Evolutionary conservation across 2,113 vertebrate genomes (phyloP).

Genomic region (Raja brachyura): DNA sequence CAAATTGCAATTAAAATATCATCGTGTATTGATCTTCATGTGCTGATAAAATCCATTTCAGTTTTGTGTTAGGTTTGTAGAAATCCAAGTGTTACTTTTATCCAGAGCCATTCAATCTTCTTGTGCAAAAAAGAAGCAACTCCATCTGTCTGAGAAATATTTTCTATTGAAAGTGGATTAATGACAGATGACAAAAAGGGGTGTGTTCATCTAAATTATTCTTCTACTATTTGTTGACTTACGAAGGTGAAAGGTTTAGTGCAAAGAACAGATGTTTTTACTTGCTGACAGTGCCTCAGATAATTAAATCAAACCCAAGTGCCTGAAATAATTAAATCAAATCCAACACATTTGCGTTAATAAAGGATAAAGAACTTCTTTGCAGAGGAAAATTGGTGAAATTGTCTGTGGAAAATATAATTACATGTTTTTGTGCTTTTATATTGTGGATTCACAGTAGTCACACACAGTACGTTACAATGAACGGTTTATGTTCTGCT

Average conservation of each 20-base stretch:
- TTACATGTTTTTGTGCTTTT: neutral
- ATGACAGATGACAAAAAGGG: constrained; percentile 1
- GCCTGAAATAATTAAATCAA: constrained; percentile 8
- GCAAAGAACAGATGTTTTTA: constrained; percentile 20
- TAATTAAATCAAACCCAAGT: constrained; percentile 3
- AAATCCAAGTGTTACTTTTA: neutral
- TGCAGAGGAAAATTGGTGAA: neutral
- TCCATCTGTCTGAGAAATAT: neutral
- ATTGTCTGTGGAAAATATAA: neutral
- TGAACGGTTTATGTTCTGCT: neutral
- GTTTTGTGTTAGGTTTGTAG: neutral
- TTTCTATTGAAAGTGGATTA: constrained; percentile 10
- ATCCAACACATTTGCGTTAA: constrained; percentile 7
- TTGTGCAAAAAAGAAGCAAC: neutral
- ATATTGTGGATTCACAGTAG: neutral
- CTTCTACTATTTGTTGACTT: neutral
- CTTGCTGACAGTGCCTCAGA: constrained; percentile 16
- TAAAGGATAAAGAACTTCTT: neutral
- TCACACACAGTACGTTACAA: neutral
- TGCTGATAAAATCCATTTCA: neutral
- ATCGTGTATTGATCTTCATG: no score
- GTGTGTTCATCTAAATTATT: constrained; percentile 5
- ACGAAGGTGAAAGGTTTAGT: neutral
- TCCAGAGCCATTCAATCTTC: neutral
- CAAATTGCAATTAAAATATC: neutral